Conservation (phyloP, 2,888 invertebrate genomes). For the Heliconius cydno region DNA sequence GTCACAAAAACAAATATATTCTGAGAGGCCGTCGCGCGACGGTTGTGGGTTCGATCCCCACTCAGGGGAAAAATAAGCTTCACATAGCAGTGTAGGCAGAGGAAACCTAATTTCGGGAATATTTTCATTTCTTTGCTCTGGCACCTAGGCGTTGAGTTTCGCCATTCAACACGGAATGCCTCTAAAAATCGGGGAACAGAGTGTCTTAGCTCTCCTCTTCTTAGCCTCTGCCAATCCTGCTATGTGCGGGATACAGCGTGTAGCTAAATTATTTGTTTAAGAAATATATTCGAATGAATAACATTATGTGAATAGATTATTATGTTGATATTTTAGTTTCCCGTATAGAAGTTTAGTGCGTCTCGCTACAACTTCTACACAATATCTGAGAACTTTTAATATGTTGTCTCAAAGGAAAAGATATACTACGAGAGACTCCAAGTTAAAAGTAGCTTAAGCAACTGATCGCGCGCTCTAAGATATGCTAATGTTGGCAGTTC, state of each 20-base stretch:
- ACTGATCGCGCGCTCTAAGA: constrained; percentile 2
- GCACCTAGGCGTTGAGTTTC: no score
- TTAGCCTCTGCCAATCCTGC: no score
- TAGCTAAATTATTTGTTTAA: not conserved
- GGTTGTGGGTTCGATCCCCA: no score
- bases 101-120: no score
- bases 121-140: no score
- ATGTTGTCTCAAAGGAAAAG: constrained; percentile 21
- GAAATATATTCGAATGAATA: not conserved
- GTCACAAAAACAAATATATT: not conserved
- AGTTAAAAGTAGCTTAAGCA: constrained; percentile 8
- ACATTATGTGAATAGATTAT: not conserved
- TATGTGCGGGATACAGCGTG: no score
- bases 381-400: constrained; percentile 21
- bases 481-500: not conserved
- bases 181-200: no score
- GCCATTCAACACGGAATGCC: no score
- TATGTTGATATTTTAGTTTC: constrained; percentile 6
- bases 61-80: no score
- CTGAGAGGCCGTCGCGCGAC: no score
- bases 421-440: constrained; percentile 7
- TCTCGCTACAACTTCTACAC: constrained; percentile 1
- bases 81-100: no score
- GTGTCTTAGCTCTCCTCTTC: no score
- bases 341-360: not conserved